A percentile compares a stretch with the other conserved stretches of the same genome.
Evolutionary conservation across 2,113 vertebrate genomes (phyloP).

Genomic region (Catagonus wagneri): DNA sequence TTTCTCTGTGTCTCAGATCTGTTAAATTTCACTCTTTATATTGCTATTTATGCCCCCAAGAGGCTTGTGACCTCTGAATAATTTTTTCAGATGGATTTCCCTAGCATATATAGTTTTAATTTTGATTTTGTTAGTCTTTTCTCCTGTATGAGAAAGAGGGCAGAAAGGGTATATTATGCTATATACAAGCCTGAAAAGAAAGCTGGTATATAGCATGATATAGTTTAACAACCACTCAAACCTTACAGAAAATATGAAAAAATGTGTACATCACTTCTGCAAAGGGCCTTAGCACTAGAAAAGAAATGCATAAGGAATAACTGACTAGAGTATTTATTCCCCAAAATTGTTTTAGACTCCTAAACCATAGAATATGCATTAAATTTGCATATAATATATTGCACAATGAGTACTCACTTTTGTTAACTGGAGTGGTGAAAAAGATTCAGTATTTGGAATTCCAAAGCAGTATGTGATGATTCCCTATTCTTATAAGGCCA

Average conservation of each 20-base stretch:
- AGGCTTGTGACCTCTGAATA: slow-evolving; percentile 48
- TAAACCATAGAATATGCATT: not conserved
- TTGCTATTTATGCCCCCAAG: slow-evolving; percentile 53
- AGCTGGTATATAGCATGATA: slow-evolving; percentile 46
- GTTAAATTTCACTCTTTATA: slow-evolving; percentile 66
- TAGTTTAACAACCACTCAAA: slow-evolving; percentile 46
- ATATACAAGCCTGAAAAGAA: not conserved
- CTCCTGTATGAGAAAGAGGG: slow-evolving; percentile 53
- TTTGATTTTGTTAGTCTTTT: slow-evolving; percentile 66
- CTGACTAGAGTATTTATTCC: not conserved
- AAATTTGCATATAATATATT: not conserved
- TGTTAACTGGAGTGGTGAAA: not conserved
- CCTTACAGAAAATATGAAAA: slow-evolving; percentile 58
- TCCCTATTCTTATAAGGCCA: not conserved
- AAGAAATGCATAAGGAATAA: slow-evolving; percentile 12
- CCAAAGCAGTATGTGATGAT: not conserved
- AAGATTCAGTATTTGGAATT: not conserved
- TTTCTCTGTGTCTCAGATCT: slow-evolving; percentile 65
- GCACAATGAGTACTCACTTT: not conserved
- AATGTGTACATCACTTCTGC: not conserved
- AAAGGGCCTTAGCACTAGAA: not conserved
- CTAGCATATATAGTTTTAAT: slow-evolving; percentile 58
- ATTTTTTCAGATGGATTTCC: slow-evolving; percentile 69
- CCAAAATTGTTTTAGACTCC: not conserved
- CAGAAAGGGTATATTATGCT: slow-evolving; percentile 42